A percentile compares a stretch with the other conserved stretches of the same genome.
These are phyloP conservation scores for Dermochelys coriacea DNA, from an alignment of 2,797 vertebrate genomes.

Conservation along the genomic window DNA sequence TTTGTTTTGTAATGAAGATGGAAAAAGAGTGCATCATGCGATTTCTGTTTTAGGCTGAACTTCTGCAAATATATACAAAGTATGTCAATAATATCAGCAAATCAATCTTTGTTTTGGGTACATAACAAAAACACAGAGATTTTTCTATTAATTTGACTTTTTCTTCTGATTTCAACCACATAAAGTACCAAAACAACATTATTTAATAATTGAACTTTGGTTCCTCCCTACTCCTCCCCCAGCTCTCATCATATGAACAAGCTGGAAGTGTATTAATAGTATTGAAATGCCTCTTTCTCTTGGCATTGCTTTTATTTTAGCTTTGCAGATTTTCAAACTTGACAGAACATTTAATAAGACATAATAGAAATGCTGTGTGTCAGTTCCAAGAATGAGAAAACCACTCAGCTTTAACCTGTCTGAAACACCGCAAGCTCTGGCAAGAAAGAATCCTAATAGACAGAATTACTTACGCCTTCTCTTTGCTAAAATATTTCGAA, in stretches of 20 bases:
- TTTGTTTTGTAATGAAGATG: background rate
- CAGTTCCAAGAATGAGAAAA: slow-evolving; percentile 60
- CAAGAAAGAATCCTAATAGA: slow-evolving; percentile 24
- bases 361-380: slow-evolving; percentile 57
- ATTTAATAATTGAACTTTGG: background rate
- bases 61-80: background rate
- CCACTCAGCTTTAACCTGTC: slow-evolving; percentile 45
- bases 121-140: background rate
- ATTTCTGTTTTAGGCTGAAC: background rate
- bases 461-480: background rate
- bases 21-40: background rate
- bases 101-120: slow-evolving; percentile 16
- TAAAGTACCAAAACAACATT: background rate
- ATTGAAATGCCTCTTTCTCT: slow-evolving; percentile 7
- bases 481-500: background rate
- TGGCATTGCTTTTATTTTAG: slow-evolving; percentile 65
- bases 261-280: background rate
- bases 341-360: slow-evolving; percentile 64
- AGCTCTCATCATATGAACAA: background rate
- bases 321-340: slow-evolving; percentile 46
- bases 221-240: background rate
- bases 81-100: slow-evolving; percentile 20
- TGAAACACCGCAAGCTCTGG: slow-evolving; percentile 63
- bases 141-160: slow-evolving; percentile 3
- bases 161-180: background rate